phyloP scores from a whole-genome alignment of 2,797 vertebrate genomes.

The Galaxias olidus region DNA sequence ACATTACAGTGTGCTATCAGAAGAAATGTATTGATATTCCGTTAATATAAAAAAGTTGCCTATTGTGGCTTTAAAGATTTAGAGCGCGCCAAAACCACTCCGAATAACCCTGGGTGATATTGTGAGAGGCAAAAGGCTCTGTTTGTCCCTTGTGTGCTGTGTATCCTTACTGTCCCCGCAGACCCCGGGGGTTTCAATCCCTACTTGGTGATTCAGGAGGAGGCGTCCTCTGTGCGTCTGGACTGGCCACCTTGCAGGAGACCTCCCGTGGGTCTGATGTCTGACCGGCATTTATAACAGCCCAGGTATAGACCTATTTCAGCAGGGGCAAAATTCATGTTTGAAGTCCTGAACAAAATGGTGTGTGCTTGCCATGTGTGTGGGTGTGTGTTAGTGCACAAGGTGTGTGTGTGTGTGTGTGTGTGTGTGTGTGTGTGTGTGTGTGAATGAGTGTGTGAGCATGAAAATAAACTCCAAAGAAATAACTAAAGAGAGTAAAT shows the following conservation, averaged over 20 bases:
- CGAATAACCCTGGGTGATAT: no score
- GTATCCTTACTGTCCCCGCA: not conserved
- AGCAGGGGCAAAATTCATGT: not conserved
- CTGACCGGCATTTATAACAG: constrained; percentile 7
- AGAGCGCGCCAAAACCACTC: no score
- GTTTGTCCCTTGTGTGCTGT: not conserved
- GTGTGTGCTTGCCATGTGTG: not conserved
- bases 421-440: not conserved
- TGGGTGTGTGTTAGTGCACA: not conserved
- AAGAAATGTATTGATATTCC: no score
- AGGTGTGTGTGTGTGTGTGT: not conserved
- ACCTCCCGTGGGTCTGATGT: not conserved
- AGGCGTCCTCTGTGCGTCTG: not conserved
- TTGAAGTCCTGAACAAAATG: not conserved
- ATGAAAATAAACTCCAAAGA: not conserved
- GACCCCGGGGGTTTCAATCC: not conserved
- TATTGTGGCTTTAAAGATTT: no score
- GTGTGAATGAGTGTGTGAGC: not conserved
- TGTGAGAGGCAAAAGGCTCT: no score
- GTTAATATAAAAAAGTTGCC: no score
- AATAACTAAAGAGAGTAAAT: no score
- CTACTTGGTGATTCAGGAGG: not conserved
- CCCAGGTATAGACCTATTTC: not conserved
- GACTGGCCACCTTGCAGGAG: not conserved
- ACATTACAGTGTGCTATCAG: no score